Evolutionary conservation across 2,113 vertebrate species (phyloP).

Genomic region (Pachyramphus minor): DNA sequence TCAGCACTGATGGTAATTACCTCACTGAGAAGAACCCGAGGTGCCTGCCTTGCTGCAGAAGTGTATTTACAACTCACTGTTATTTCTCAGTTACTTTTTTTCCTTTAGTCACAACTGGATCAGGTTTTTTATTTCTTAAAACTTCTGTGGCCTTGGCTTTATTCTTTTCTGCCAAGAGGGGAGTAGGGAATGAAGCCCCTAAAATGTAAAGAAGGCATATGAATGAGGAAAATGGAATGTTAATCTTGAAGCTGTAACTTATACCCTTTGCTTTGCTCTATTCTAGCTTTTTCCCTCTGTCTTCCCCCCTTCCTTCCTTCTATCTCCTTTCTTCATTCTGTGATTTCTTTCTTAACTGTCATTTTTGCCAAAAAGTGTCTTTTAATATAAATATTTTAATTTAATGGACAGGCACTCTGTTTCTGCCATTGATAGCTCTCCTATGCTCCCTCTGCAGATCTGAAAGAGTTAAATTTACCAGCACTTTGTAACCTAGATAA

Average conservation of each 20-base stretch:
- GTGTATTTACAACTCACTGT: not conserved
- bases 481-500: slow-evolving; percentile 45
- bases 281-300: not conserved
- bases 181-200: not conserved
- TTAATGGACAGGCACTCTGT: not conserved
- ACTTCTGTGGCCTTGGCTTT: not conserved
- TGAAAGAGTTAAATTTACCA: slow-evolving; percentile 62
- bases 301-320: not conserved
- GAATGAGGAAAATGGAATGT: not conserved
- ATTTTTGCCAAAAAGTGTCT: not conserved
- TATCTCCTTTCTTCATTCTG: not conserved
- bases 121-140: not conserved
- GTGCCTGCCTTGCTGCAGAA: not conserved
- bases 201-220: not conserved
- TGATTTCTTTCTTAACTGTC: not conserved
- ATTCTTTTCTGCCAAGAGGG: not conserved
- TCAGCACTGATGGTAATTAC: not conserved
- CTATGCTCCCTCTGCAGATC: not conserved
- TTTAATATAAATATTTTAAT: not conserved
- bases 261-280: not conserved
- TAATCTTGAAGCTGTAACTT: not conserved
- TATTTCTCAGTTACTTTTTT: not conserved
- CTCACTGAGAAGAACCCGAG: not conserved
- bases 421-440: not conserved
- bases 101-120: not conserved